Conservation (phyloP, 2,888 invertebrate genomes). For the Lasioglossum zephyrum region DNA sequence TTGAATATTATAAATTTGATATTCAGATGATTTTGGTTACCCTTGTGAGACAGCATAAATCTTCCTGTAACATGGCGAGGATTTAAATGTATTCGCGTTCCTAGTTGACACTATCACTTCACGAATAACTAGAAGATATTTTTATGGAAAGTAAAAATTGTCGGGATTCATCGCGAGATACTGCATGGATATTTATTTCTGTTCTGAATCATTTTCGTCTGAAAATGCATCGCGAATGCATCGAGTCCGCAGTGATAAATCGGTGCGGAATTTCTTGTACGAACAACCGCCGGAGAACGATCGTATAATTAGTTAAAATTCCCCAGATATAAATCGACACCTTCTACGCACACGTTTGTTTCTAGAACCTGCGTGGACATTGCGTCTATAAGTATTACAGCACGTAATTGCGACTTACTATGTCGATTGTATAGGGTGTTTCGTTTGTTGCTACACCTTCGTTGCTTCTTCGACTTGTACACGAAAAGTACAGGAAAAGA, state of each 20-base stretch:
- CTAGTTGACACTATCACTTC: no score
- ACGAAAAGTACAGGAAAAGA: not conserved
- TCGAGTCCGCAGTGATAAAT: not conserved
- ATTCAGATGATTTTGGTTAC: no score
- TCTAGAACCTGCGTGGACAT: not conserved
- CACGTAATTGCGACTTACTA: conserved; percentile 2
- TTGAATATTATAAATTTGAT: no score
- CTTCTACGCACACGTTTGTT: not conserved
- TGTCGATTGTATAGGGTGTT: conserved; percentile 1
- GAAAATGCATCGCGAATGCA: not conserved
- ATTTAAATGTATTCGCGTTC: no score
- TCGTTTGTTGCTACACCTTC: not conserved
- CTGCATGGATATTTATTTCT: not conserved
- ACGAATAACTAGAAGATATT: no score
- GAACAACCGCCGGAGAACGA: not conserved
- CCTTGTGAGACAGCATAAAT: no score
- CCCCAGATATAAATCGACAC: not conserved
- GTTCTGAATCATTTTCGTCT: not conserved
- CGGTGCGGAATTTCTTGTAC: not conserved
- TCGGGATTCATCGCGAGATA: not conserved
- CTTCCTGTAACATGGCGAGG: no score
- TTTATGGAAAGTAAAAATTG: not conserved
- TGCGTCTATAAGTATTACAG: not conserved
- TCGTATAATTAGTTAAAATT: not conserved
- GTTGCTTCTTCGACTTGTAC: not conserved